Evolutionary conservation across 2,797 vertebrate species (phyloP).

Genomic region (Pseudopleuronectes americanus): DNA sequence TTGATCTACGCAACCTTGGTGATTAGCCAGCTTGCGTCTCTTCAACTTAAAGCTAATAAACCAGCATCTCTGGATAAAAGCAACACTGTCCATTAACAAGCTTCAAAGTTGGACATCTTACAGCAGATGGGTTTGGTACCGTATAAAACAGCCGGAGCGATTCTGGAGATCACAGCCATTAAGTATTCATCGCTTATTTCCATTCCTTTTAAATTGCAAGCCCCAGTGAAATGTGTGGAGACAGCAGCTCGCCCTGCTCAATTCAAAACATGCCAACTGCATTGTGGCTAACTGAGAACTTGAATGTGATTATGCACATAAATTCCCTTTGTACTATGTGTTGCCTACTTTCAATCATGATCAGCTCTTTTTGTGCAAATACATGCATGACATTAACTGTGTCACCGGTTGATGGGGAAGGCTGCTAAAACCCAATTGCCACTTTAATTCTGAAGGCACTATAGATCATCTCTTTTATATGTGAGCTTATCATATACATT

Average conservation of each 20-base stretch:
- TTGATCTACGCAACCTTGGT: slow-evolving; percentile 5
- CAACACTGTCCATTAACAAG: slow-evolving; percentile 28
- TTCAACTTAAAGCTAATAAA: slow-evolving; percentile 14
- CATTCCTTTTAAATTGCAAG: slow-evolving; percentile 67
- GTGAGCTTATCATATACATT: background rate
- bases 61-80: slow-evolving; percentile 24
- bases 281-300: slow-evolving; percentile 66
- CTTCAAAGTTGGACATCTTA: slow-evolving; percentile 48
- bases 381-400: slow-evolving; percentile 14
- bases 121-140: slow-evolving; percentile 30
- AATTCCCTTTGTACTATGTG: slow-evolving; percentile 68
- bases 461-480: slow-evolving; percentile 6
- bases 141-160: slow-evolving; percentile 61
- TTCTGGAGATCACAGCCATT: slow-evolving; percentile 68
- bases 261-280: slow-evolving; percentile 13
- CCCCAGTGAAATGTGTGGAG: slow-evolving; percentile 57
- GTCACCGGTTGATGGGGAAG: slow-evolving; percentile 10
- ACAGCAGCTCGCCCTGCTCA: slow-evolving; percentile 49
- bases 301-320: slow-evolving; percentile 73
- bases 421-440: background rate
- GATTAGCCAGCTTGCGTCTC: slow-evolving; percentile 10
- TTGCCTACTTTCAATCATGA: slow-evolving; percentile 44
- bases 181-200: slow-evolving; percentile 73
- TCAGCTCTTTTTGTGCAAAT: slow-evolving; percentile 22
- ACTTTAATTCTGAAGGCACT: slow-evolving; percentile 11